Percentiles rank a stretch among this genome's conserved stretches.
Evolutionary conservation across 2,797 vertebrate genomes (phyloP).

Genomic region (Mycteria americana): DNA sequence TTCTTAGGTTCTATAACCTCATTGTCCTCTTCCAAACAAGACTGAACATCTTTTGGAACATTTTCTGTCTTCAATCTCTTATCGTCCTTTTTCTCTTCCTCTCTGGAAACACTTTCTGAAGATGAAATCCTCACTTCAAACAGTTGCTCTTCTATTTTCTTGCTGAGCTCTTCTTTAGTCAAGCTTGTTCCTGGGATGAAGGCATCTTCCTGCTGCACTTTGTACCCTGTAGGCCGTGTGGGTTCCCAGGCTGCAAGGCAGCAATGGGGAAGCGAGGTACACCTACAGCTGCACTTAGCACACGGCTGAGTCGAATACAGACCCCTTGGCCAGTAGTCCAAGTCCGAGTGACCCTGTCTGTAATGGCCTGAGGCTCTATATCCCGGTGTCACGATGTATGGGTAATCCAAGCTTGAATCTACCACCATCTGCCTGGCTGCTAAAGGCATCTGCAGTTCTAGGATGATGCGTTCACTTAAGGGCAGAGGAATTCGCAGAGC

Average conservation of each 20-base stretch:
- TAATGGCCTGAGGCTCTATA: constrained; percentile 41
- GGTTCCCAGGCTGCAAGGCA: background rate
- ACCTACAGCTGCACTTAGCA: background rate
- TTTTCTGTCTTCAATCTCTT: background rate
- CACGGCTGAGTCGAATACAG: background rate
- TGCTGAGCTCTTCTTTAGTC: background rate
- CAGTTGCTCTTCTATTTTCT: constrained; percentile 18
- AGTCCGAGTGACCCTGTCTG: background rate
- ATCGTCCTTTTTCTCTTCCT: background rate
- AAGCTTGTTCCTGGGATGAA: background rate
- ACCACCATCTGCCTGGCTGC: constrained; percentile 64
- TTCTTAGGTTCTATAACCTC: background rate
- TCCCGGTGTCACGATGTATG: constrained; percentile 17
- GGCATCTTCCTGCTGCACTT: background rate
- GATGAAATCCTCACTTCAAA: background rate
- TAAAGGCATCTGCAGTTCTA: constrained; percentile 72
- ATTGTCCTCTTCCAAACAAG: background rate
- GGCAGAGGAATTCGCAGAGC: constrained; percentile 49
- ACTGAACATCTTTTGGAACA: background rate
- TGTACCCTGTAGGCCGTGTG: background rate
- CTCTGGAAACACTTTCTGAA: background rate
- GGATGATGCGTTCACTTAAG: constrained; percentile 53
- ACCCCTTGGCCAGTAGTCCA: background rate
- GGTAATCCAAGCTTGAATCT: constrained; percentile 61
- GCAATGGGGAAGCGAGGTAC: background rate